These are phyloP conservation scores for Clunio marinus DNA, from an alignment of 2,888 invertebrate genomes.

Conservation along the genomic window DNA sequence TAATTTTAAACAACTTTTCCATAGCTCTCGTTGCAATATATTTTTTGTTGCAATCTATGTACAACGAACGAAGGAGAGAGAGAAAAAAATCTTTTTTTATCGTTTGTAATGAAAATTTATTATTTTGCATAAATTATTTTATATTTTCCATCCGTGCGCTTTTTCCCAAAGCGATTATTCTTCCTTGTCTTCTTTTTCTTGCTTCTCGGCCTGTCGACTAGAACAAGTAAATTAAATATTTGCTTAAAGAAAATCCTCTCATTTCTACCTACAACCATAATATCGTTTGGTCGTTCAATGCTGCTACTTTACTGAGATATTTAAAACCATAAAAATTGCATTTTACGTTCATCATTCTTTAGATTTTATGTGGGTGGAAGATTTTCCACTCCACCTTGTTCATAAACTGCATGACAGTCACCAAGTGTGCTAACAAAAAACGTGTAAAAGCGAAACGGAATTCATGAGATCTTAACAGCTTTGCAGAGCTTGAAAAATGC, in stretches of 20 bases:
- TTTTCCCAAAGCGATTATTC: background rate
- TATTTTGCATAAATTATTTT: constrained; percentile 33
- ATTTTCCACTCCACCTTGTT: background rate
- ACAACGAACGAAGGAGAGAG: background rate
- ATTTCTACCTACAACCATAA: background rate
- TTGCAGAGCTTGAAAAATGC: background rate
- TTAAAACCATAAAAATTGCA: background rate
- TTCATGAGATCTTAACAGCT: constrained; percentile 28
- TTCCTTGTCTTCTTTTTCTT: background rate
- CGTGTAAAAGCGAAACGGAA: background rate
- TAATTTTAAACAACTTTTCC: background rate
- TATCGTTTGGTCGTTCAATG: background rate
- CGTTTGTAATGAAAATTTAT: constrained; percentile 37
- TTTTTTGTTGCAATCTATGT: no score
- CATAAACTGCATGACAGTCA: background rate
- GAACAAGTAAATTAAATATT: constrained; percentile 30
- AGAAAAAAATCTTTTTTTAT: constrained; percentile 16
- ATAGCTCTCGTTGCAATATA: no score
- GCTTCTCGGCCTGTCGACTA: background rate
- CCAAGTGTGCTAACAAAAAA: background rate
- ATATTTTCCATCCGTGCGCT: background rate
- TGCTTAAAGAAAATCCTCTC: constrained; percentile 4
- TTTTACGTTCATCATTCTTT: constrained; percentile 14
- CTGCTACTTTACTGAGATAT: background rate
- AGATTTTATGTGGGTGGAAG: background rate